phyloP scores from a whole-genome alignment of 2,113 vertebrate species.

The Nycticryphes semicollaris region DNA sequence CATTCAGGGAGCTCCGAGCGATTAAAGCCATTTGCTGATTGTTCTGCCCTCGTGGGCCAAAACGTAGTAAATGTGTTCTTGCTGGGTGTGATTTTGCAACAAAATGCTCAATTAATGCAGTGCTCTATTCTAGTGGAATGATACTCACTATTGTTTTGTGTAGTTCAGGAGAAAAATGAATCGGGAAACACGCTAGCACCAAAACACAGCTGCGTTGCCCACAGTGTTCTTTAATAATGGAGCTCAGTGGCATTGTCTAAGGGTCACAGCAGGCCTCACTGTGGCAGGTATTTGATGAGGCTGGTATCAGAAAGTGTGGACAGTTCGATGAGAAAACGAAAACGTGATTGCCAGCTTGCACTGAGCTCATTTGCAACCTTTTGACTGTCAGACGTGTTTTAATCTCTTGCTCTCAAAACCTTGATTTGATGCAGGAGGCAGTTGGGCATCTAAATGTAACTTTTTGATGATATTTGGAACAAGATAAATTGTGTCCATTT shows the following conservation, averaged over 20 bases:
- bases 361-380: not conserved
- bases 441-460: not conserved
- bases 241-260: not conserved
- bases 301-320: not conserved
- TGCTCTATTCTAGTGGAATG: not conserved
- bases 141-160: not conserved
- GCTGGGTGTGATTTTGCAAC: not conserved
- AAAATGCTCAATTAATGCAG: not conserved
- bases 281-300: not conserved
- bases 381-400: not conserved
- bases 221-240: not conserved
- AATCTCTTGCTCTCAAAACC: not conserved
- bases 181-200: not conserved
- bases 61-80: not conserved
- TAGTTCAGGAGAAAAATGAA: not conserved
- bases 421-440: not conserved
- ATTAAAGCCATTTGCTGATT: slow-evolving; percentile 26
- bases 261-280: not conserved
- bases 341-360: not conserved
- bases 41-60: not conserved
- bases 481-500: not conserved
- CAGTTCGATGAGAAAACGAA: not conserved
- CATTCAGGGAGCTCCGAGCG: not conserved
- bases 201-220: not conserved
- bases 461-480: not conserved